A percentile compares a stretch with the other conserved stretches of the same genome.
Conservation (phyloP, 2,888 invertebrate species). For the Venusia cambrica region DNA sequence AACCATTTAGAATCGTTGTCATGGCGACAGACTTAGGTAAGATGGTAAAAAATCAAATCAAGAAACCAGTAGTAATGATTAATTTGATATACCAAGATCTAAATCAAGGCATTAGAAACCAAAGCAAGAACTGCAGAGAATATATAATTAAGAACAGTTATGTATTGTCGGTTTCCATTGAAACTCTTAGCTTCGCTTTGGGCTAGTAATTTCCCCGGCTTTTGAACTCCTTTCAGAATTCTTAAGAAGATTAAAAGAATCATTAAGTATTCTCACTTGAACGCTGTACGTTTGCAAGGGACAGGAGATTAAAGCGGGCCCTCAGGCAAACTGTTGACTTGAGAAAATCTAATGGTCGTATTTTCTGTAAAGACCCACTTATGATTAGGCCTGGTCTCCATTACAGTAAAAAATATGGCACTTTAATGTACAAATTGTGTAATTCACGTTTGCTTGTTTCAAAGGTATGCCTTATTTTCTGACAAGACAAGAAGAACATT, state of each 20-base stretch:
- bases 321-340: slow-evolving; percentile 40
- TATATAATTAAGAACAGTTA: slow-evolving; percentile 32
- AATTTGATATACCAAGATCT: slow-evolving; percentile 4
- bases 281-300: slow-evolving; percentile 48
- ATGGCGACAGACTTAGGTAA: no score
- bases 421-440: no score
- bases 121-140: slow-evolving; percentile 5
- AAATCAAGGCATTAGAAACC: slow-evolving; percentile 1
- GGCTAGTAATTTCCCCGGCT: slow-evolving; percentile 42
- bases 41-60: no score
- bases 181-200: slow-evolving; percentile 26
- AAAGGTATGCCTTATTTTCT: no score
- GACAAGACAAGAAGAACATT: no score
- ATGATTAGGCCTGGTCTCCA: no score
- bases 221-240: slow-evolving; percentile 71
- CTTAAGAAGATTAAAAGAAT: slow-evolving; percentile 74
- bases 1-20: no score
- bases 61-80: no score
- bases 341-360: slow-evolving; percentile 21
- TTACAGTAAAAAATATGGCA: no score
- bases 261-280: slow-evolving; percentile 73
- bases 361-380: slow-evolving; percentile 11
- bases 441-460: no score
- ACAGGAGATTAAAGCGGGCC: slow-evolving; percentile 70
- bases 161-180: slow-evolving; percentile 27